These are phyloP conservation scores for Dryobotodes eremita DNA, from an alignment of 2,888 invertebrate genomes.

Conservation along the genomic window DNA sequence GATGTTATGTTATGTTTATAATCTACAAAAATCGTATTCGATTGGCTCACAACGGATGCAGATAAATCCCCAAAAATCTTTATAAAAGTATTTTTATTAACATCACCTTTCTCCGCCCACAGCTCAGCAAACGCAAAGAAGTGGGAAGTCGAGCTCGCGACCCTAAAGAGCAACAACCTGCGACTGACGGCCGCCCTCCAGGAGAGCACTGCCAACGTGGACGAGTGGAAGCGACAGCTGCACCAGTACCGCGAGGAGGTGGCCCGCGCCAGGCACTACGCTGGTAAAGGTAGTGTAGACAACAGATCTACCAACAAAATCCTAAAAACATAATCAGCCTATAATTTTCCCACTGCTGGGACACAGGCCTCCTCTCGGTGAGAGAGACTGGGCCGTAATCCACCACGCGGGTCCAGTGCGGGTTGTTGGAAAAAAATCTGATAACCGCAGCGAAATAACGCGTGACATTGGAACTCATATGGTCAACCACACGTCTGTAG, in stretches of 20 bases:
- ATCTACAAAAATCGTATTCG: background rate
- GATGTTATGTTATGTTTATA: no score
- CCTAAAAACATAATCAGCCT: background rate
- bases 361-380: background rate
- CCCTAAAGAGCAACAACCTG: constrained; percentile 98
- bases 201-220: constrained; percentile 98
- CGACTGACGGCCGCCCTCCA: constrained; percentile 98
- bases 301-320: background rate
- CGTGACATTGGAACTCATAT: background rate
- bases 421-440: background rate
- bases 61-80: background rate
- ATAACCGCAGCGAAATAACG: background rate
- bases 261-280: constrained; percentile 92
- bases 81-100: background rate
- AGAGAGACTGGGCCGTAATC: background rate
- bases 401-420: background rate
- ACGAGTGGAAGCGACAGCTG: constrained; percentile 99
- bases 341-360: background rate
- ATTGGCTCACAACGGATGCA: background rate
- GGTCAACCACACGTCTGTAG: no score
- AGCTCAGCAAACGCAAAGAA: constrained; percentile 99
- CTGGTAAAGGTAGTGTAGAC: constrained; percentile 82
- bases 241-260: constrained; percentile 98
- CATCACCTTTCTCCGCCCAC: constrained; percentile 65
- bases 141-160: constrained; percentile 99